Evolutionary conservation across 2,113 vertebrate species (phyloP).

Genomic region (Rhinichthys klamathensis): DNA sequence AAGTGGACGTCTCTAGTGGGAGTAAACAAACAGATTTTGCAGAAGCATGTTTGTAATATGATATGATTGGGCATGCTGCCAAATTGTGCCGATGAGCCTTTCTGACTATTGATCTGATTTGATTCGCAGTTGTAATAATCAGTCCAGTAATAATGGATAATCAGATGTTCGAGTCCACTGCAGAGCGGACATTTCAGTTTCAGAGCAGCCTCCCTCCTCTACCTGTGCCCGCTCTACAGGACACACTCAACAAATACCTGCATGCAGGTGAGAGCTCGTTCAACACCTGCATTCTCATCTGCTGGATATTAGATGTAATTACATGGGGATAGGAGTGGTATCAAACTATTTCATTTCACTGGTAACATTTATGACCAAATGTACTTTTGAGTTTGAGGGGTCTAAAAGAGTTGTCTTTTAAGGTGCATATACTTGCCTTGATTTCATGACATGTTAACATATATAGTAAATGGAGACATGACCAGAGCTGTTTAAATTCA

Average conservation of each 20-base stretch:
- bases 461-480: neutral
- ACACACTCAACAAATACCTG: slow-evolving; percentile 88
- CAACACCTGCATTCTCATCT: neutral
- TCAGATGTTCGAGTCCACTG: slow-evolving; percentile 74
- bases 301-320: neutral
- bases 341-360: neutral
- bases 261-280: slow-evolving; percentile 80
- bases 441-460: neutral
- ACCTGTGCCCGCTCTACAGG: slow-evolving; percentile 86
- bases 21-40: neutral
- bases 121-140: slow-evolving; percentile 30
- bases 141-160: slow-evolving; percentile 79
- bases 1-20: neutral
- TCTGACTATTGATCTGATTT: neutral
- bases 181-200: slow-evolving; percentile 90
- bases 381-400: neutral
- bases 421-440: neutral
- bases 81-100: neutral
- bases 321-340: neutral
- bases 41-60: neutral
- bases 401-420: neutral
- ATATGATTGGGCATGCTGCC: neutral
- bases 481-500: neutral
- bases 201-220: slow-evolving; percentile 86
- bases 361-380: neutral